phyloP scores from a whole-genome alignment of 2,797 vertebrate species.

The Dermochelys coriacea region DNA sequence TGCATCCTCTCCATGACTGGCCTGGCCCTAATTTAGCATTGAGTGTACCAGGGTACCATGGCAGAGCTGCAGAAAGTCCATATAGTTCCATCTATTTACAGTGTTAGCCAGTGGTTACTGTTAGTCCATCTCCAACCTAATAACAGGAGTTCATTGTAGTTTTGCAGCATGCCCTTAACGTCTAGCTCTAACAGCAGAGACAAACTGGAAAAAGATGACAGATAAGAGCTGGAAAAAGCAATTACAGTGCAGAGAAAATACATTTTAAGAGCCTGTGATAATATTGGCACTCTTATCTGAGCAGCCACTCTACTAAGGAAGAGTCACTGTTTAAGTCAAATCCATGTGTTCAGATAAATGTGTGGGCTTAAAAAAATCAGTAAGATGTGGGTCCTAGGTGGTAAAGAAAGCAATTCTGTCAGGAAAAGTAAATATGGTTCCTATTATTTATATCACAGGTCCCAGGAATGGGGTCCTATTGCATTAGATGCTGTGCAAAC shows the following conservation, averaged over 20 bases:
- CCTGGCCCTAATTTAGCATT: neutral
- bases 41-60: neutral
- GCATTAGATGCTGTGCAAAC: neutral
- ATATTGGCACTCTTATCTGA: neutral
- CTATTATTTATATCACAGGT: neutral
- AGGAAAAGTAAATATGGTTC: neutral
- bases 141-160: neutral
- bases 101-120: neutral
- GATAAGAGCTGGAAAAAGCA: neutral
- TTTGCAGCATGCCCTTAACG: neutral
- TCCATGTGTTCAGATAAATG: neutral
- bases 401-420: neutral
- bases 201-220: neutral
- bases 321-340: neutral
- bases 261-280: neutral
- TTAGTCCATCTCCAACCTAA: neutral
- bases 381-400: fast-evolving
- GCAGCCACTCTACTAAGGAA: neutral
- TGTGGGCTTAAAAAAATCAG: neutral
- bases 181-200: neutral
- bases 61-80: neutral
- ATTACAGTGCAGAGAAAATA: neutral
- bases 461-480: neutral
- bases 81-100: neutral
- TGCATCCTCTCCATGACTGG: neutral